phyloP scores from a whole-genome alignment of 2,888 invertebrate species.

The Tridacna gigas region DNA sequence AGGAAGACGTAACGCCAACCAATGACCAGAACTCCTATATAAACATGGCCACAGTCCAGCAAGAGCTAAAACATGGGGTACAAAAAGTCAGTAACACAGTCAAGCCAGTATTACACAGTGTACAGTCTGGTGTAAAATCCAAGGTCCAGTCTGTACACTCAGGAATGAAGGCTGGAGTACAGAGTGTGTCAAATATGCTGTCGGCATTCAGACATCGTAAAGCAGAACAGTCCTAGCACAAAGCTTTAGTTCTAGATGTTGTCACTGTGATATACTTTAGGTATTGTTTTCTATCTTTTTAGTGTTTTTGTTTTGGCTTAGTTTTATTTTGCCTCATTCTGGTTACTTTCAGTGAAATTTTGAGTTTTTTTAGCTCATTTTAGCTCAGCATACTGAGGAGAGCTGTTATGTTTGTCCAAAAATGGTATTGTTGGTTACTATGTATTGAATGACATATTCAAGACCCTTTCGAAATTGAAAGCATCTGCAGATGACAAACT shows the following conservation, averaged over 20 bases:
- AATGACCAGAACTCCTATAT: constrained; percentile 38
- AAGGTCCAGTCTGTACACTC: constrained; percentile 69
- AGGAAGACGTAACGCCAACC: constrained; percentile 46
- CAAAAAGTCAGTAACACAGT: constrained; percentile 59
- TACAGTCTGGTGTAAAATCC: constrained; percentile 71
- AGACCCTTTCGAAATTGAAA: no score
- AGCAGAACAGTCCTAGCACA: constrained; percentile 36
- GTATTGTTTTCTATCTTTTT: not conserved
- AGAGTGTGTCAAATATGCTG: constrained; percentile 72
- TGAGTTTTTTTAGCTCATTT: no score
- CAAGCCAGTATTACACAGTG: constrained; percentile 63
- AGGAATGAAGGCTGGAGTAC: constrained; percentile 71
- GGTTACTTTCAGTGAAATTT: no score
- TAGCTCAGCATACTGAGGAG: no score
- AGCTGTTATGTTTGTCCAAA: no score
- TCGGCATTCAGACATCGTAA: constrained; percentile 68
- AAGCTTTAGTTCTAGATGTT: constrained; percentile 21
- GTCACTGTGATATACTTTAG: constrained; percentile 28
- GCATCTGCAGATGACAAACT: no score
- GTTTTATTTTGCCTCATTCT: no score
- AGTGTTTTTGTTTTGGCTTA: no score
- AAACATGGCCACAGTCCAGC: constrained; percentile 50
- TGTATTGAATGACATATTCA: no score
- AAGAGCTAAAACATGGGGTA: constrained; percentile 60
- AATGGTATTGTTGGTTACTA: no score